Evolutionary conservation across 92 coral and sea anemone species (phyloP).

Genomic region (Porites rus): DNA sequence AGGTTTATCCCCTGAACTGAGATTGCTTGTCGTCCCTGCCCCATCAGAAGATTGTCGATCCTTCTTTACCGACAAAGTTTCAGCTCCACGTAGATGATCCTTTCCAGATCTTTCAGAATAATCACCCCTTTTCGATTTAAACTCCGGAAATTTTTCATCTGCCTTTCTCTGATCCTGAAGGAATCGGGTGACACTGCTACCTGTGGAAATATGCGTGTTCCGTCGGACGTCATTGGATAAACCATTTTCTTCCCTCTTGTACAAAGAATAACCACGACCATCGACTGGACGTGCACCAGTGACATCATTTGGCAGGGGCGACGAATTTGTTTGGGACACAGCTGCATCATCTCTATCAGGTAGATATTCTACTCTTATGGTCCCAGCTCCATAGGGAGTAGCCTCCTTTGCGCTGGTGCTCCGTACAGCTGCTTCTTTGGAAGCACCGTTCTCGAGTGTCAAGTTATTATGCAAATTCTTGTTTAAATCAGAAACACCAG

Average conservation of each 20-base stretch:
- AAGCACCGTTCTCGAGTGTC: neutral
- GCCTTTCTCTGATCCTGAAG: neutral
- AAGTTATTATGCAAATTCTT: neutral
- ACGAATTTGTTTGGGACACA: neutral
- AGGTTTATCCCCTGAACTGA: neutral
- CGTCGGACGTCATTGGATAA: neutral
- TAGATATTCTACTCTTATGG: neutral
- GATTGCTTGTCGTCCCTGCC: neutral
- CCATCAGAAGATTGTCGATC: neutral
- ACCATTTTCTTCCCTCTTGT: neutral
- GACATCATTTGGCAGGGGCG: neutral
- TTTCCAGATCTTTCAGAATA: neutral
- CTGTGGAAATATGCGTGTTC: neutral
- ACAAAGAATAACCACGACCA: neutral
- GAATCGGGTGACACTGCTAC: neutral
- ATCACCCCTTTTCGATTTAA: neutral
- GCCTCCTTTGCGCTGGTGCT: neutral
- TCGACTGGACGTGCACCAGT: neutral
- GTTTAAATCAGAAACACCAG: slow-evolving; percentile 14
- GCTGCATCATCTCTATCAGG: neutral
- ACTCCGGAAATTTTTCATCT: neutral
- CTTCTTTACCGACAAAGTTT: neutral
- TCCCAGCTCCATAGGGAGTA: neutral
- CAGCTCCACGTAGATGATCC: neutral
- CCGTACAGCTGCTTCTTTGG: neutral